Conservation (phyloP, 2,888 invertebrate genomes). For the Coleophora flavipennella region DNA sequence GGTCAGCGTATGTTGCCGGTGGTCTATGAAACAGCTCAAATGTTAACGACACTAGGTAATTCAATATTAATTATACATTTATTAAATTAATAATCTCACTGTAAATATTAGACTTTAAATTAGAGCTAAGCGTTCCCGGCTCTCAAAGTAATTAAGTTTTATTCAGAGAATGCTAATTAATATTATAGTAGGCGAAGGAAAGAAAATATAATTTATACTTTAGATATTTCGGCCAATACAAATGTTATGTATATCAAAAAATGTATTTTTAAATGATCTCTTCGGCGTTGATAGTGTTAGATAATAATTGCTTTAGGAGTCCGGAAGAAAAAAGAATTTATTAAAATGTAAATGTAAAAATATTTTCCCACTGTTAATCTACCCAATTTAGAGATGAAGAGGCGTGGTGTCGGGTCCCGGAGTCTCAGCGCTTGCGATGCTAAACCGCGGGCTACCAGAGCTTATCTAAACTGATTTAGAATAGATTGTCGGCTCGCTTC, state of each 20-base stretch:
- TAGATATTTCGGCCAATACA: conserved; percentile 65
- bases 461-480: too few relatives aligned
- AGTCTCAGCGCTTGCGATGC: not conserved
- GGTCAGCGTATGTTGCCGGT: too few relatives aligned
- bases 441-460: too few relatives aligned
- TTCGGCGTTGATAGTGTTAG: conserved; percentile 59
- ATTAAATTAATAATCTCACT: conserved; percentile 65
- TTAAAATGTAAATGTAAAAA: conserved; percentile 62
- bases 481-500: too few relatives aligned
- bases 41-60: conserved; percentile 66
- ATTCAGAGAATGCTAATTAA: conserved; percentile 56
- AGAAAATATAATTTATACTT: conserved; percentile 54
- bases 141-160: conserved; percentile 70
- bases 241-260: conserved; percentile 64
- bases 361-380: conserved; percentile 70
- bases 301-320: conserved; percentile 70
- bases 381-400: conserved; percentile 44
- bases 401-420: conserved; percentile 11
- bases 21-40: conserved; percentile 52
- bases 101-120: conserved; percentile 61
- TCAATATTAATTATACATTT: conserved; percentile 57
- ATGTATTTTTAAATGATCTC: conserved; percentile 72
- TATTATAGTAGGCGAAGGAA: conserved; percentile 33
- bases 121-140: conserved; percentile 67
- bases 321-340: conserved; percentile 69